These are phyloP conservation scores for Microtus oregoni DNA, from an alignment of 2,113 vertebrate species.

Conservation along the genomic window DNA sequence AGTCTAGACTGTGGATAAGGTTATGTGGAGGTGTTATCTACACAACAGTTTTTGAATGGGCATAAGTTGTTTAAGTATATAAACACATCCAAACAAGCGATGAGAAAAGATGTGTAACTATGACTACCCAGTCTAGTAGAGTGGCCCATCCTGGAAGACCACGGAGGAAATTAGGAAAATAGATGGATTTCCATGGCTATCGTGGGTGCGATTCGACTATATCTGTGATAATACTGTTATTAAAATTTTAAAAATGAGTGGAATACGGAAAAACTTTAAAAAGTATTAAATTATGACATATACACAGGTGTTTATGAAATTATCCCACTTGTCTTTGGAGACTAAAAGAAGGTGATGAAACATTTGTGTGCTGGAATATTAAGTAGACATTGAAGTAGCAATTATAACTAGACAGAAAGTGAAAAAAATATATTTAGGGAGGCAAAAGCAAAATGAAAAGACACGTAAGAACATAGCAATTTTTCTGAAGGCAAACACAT, in stretches of 20 bases:
- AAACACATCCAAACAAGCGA: neutral
- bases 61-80: neutral
- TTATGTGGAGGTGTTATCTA: neutral
- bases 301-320: neutral
- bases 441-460: neutral
- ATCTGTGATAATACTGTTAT: neutral
- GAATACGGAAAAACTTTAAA: neutral
- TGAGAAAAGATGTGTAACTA: neutral
- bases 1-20: neutral
- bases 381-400: neutral
- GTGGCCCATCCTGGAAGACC: neutral
- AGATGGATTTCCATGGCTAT: neutral
- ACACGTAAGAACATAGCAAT: neutral
- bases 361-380: neutral
- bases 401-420: neutral
- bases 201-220: neutral
- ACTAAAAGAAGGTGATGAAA: neutral
- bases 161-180: neutral
- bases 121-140: neutral
- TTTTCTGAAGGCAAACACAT: slow-evolving; percentile 1
- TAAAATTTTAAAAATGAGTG: neutral
- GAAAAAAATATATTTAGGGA: slow-evolving; percentile 15
- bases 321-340: neutral
- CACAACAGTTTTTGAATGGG: neutral
- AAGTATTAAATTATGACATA: neutral